phyloP scores from a whole-genome alignment of 1,140 invertebrate species.

The Kradibia gibbosae region DNA sequence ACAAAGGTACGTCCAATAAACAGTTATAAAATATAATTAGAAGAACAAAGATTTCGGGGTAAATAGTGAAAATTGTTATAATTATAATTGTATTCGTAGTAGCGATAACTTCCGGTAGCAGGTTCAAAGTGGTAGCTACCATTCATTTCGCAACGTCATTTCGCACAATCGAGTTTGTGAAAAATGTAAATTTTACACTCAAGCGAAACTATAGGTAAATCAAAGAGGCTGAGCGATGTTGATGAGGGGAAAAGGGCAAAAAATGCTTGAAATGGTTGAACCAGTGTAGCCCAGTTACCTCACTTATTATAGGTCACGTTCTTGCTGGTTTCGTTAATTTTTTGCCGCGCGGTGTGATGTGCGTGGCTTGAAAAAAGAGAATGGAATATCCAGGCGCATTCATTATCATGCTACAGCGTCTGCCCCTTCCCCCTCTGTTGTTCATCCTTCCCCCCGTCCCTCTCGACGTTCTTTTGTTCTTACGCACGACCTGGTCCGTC shows the following conservation, averaged over 20 bases:
- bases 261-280: neutral
- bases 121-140: neutral
- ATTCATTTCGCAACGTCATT: neutral
- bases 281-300: neutral
- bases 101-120: neutral
- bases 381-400: slow-evolving; percentile 8
- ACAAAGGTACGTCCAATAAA: neutral
- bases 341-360: neutral
- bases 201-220: neutral
- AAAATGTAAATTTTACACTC: slow-evolving; percentile 11
- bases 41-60: neutral
- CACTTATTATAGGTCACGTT: slow-evolving; percentile 15
- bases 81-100: neutral
- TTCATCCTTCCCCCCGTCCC: too few species aligned
- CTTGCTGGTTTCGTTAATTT: slow-evolving; percentile 3
- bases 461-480: neutral
- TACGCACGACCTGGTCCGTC: slow-evolving; percentile 9
- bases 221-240: neutral
- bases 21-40: neutral
- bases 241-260: neutral
- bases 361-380: neutral
- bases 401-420: slow-evolving; percentile 37
- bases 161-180: neutral
- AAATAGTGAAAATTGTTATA: neutral
- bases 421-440: neutral